phyloP scores from a whole-genome alignment of 2,888 invertebrate genomes.

The Matsumyia berberina region DNA sequence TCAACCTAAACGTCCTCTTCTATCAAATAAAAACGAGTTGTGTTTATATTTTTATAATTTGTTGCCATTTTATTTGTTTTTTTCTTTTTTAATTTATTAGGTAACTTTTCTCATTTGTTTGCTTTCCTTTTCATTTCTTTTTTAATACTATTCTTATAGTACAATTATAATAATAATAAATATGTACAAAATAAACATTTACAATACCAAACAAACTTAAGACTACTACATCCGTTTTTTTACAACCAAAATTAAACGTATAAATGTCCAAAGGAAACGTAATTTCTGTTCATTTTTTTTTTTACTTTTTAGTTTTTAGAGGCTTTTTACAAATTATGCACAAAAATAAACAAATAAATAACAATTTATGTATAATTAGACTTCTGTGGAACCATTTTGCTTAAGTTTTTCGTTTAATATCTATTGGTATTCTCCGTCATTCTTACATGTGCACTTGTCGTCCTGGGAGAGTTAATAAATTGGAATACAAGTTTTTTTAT shows the following conservation, averaged over 20 bases:
- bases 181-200: conserved; percentile 72
- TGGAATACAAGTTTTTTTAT: conserved; percentile 65
- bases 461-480: conserved; percentile 61
- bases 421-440: conserved; percentile 60
- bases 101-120: conserved; percentile 74
- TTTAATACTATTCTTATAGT: conserved; percentile 72
- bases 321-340: conserved; percentile 74
- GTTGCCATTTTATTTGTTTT: conserved; percentile 65
- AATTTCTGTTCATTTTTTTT: conserved; percentile 19
- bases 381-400: conserved; percentile 52
- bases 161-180: conserved; percentile 61
- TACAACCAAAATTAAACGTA: conserved; percentile 59
- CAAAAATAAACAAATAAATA: conserved; percentile 64
- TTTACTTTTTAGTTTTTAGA: conserved; percentile 24
- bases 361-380: conserved; percentile 23
- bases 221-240: conserved; percentile 41
- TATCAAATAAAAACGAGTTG: conserved; percentile 7
- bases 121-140: conserved; percentile 27
- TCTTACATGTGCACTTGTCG: conserved; percentile 30
- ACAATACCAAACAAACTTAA: conserved; percentile 54
- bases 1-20: too few species aligned
- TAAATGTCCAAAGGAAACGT: conserved; percentile 44
- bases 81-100: conserved; percentile 68
- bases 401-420: conserved; percentile 44
- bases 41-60: conserved; percentile 53